phyloP scores from a whole-genome alignment of 2,888 invertebrate species.

The Blomia tropicalis region DNA sequence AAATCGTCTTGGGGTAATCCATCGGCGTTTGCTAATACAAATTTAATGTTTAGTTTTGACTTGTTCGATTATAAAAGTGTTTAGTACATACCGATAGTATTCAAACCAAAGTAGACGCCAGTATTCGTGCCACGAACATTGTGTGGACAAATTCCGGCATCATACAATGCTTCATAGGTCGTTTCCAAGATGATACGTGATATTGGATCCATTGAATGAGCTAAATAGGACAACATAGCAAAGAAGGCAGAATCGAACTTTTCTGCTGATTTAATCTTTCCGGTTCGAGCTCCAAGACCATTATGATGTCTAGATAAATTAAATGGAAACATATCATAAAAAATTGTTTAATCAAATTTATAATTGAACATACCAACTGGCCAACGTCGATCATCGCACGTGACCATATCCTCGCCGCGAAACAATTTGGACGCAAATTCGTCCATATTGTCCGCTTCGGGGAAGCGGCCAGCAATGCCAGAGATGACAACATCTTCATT shows the following conservation, averaged over 20 bases:
- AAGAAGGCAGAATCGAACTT: slow-evolving; percentile 76
- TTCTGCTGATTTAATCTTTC: slow-evolving; percentile 52
- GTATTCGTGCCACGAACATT: slow-evolving; percentile 70
- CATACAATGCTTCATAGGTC: slow-evolving; percentile 75
- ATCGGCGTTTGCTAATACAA: slow-evolving; percentile 17
- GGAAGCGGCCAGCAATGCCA: slow-evolving; percentile 70
- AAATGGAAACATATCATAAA: neutral
- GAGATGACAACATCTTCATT: slow-evolving; percentile 60
- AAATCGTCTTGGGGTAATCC: slow-evolving; percentile 22
- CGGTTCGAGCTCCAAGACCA: slow-evolving; percentile 56
- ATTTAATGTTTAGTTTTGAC: no score
- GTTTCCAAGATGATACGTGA: slow-evolving; percentile 70
- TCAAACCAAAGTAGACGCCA: slow-evolving; percentile 81
- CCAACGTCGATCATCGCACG: slow-evolving; percentile 79
- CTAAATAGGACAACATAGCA: slow-evolving; percentile 76
- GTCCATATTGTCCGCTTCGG: slow-evolving; percentile 73
- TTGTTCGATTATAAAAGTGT: neutral
- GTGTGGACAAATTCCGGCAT: slow-evolving; percentile 68
- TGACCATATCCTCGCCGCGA: slow-evolving; percentile 78
- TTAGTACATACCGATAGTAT: slow-evolving; percentile 18
- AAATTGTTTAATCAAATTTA: neutral
- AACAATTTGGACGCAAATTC: slow-evolving; percentile 83
- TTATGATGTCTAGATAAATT: slow-evolving; percentile 34
- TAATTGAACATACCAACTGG: slow-evolving; percentile 18
- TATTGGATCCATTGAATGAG: slow-evolving; percentile 80